Percentiles rank a stretch among this genome's conserved stretches.
Evolutionary conservation across 2,888 invertebrate species (phyloP).

Genomic region (Gisinianus flammeolus): DNA sequence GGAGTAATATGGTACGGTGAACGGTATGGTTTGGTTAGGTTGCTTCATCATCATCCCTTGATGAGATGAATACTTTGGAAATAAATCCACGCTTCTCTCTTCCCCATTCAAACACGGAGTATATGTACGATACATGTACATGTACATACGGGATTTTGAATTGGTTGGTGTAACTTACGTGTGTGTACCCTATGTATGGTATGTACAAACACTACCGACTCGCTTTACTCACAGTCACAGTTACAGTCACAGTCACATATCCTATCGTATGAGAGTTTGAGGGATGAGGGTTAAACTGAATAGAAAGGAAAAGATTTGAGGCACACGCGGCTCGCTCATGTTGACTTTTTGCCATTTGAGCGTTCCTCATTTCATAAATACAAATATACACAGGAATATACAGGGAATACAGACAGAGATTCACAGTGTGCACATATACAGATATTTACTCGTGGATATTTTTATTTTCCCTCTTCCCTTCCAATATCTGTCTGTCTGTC

Average conservation of each 20-base stretch:
- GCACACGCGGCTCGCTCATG: constrained; percentile 44
- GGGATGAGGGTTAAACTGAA: constrained; percentile 28
- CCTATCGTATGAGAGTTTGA: constrained; percentile 28
- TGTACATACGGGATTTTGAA: too few relatives aligned
- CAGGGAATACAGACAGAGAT: background rate
- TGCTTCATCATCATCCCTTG: constrained; percentile 29
- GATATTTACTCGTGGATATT: too few relatives aligned
- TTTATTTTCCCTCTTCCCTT: background rate
- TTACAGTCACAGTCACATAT: background rate
- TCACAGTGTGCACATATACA: background rate
- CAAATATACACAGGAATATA: constrained; percentile 4
- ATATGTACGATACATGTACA: constrained; percentile 13
- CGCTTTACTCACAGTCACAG: background rate
- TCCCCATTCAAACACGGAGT: too few relatives aligned
- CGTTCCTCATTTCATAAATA: background rate
- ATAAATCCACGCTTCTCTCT: background rate
- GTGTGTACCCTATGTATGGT: too few relatives aligned
- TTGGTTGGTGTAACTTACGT: too few relatives aligned
- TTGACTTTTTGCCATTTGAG: constrained; percentile 55
- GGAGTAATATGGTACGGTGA: too few relatives aligned
- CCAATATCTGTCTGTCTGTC: too few relatives aligned
- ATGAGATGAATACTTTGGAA: constrained; percentile 21
- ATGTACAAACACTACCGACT: background rate
- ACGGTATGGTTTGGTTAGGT: background rate
- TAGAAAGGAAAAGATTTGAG: constrained; percentile 10